phyloP scores from a whole-genome alignment of 2,888 invertebrate species.

The Andrena bucephala region DNA sequence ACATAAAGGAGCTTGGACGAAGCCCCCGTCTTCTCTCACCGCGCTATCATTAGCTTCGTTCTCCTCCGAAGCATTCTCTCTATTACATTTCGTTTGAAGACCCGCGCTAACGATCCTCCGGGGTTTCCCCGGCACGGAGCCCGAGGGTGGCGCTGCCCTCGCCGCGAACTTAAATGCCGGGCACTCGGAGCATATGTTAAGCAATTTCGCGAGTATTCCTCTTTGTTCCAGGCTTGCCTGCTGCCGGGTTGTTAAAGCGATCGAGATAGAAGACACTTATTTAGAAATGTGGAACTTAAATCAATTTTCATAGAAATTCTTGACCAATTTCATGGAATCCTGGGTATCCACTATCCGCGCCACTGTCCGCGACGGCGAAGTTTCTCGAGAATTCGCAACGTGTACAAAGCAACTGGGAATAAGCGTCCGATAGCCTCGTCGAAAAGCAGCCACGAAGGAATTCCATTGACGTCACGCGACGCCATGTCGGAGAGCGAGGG shows the following conservation, averaged over 20 bases:
- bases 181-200: background rate
- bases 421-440: background rate
- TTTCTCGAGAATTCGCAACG: no score
- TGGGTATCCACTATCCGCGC: no score
- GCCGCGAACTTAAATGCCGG: background rate
- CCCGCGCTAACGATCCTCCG: slow-evolving; percentile 44
- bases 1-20: slow-evolving; percentile 80
- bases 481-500: background rate
- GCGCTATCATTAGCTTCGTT: slow-evolving; percentile 62
- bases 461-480: background rate
- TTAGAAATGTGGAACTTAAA: background rate
- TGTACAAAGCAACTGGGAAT: no score
- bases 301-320: no score
- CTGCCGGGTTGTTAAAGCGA: background rate
- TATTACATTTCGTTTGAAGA: slow-evolving; percentile 57
- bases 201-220: background rate
- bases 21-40: slow-evolving; percentile 60
- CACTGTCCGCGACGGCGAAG: no score
- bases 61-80: slow-evolving; percentile 61
- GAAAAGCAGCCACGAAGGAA: background rate
- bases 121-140: slow-evolving; percentile 25
- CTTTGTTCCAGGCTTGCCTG: background rate
- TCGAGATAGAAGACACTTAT: background rate
- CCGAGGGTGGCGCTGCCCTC: background rate
- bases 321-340: no score